These are phyloP conservation scores for Anarrhichthys ocellatus DNA, from an alignment of 2,113 vertebrate species.

Conservation along the genomic window DNA sequence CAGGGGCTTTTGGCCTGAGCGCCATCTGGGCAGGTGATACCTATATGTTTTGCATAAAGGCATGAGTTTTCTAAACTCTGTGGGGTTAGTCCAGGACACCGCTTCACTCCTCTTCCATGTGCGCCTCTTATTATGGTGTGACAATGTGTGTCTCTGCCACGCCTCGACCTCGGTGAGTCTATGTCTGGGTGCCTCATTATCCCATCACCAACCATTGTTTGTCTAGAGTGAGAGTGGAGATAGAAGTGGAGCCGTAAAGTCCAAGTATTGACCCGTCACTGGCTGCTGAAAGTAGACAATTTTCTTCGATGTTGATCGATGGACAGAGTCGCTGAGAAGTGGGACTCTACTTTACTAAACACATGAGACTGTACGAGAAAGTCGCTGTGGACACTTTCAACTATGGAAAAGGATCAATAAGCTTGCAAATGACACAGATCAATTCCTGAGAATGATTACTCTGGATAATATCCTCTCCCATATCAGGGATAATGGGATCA, in stretches of 20 bases:
- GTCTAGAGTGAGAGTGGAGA: constrained; percentile 45
- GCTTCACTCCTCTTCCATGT: constrained; percentile 3
- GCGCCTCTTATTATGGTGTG: constrained; percentile 18
- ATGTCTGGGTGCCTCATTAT: constrained; percentile 70
- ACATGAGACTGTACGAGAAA: constrained; percentile 8
- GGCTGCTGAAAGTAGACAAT: constrained; percentile 36
- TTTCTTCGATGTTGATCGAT: constrained; percentile 37
- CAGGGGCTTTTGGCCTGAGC: constrained; percentile 5
- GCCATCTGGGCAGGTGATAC: constrained; percentile 59
- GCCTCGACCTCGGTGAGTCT: constrained; percentile 13
- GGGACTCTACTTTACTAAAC: constrained; percentile 2
- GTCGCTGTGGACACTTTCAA: constrained; percentile 43
- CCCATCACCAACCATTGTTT: constrained; percentile 61
- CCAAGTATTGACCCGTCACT: constrained; percentile 55
- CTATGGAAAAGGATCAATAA: constrained; percentile 44
- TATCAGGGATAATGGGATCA: constrained; percentile 21
- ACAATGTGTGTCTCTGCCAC: constrained; percentile 41
- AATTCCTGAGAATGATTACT: constrained; percentile 41
- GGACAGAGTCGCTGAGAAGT: constrained; percentile 37
- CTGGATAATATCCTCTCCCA: constrained; percentile 30
- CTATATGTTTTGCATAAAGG: constrained; percentile 52
- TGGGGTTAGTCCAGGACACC: constrained; percentile 30
- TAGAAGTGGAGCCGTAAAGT: constrained; percentile 20
- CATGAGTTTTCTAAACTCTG: constrained; percentile 47
- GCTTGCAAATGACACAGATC: constrained; percentile 43